phyloP scores from a whole-genome alignment of 2,113 vertebrate genomes.

The Zapornia atra region DNA sequence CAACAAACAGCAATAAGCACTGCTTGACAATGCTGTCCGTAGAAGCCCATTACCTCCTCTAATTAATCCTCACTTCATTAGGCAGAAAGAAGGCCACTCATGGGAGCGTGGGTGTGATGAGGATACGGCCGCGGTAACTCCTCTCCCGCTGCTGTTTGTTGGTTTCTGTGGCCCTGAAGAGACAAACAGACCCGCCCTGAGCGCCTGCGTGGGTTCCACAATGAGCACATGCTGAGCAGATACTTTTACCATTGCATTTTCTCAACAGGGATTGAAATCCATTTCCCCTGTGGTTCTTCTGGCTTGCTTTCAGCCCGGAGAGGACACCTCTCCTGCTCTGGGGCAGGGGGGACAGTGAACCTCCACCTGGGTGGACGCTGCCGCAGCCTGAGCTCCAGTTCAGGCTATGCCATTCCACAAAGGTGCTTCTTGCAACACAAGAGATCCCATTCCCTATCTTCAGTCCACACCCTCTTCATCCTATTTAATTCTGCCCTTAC shows the following conservation, averaged over 20 bases:
- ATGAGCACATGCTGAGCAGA: not conserved
- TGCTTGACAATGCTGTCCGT: not conserved
- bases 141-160: not conserved
- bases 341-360: not conserved
- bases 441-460: not conserved
- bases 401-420: not conserved
- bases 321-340: not conserved
- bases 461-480: not conserved
- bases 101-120: not conserved
- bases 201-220: not conserved
- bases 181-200: constrained; percentile 31
- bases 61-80: constrained; percentile 50
- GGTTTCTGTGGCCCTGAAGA: not conserved
- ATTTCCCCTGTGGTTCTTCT: not conserved
- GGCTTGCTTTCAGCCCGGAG: not conserved
- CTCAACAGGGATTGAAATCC: not conserved
- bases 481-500: not conserved
- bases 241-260: not conserved
- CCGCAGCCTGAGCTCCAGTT: not conserved
- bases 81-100: constrained; percentile 13
- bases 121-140: not conserved
- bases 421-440: not conserved
- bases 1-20: not conserved
- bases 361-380: not conserved
- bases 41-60: constrained; percentile 24